Percentiles rank a stretch among this genome's conserved stretches.
Conservation (phyloP, 2,113 vertebrate species). For the Ictalurus furcatus region DNA sequence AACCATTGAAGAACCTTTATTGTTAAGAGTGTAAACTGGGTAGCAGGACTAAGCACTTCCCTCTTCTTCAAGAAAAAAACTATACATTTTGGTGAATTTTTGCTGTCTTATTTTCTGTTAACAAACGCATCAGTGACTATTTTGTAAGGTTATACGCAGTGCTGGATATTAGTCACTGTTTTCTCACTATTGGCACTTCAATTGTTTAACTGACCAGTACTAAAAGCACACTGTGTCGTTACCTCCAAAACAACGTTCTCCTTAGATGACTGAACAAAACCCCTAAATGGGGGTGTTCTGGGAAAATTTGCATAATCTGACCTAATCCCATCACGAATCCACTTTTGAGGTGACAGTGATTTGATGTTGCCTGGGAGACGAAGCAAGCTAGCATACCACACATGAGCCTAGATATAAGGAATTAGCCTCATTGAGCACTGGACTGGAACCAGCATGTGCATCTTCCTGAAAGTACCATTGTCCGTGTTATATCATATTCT, state of each 20-base stretch:
- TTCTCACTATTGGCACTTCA: background rate
- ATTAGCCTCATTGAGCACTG: conserved; percentile 46
- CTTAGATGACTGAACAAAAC: background rate
- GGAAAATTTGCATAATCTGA: conserved; percentile 51
- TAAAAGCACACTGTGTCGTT: background rate
- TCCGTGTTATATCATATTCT: conserved; percentile 22
- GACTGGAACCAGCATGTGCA: conserved; percentile 42
- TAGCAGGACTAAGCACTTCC: background rate
- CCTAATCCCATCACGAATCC: conserved; percentile 51
- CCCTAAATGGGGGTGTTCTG: background rate
- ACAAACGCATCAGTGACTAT: background rate
- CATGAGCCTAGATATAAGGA: conserved; percentile 30
- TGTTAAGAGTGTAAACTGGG: background rate
- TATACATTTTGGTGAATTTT: background rate
- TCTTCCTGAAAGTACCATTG: conserved; percentile 12
- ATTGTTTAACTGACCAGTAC: background rate
- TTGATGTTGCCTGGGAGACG: conserved; percentile 51
- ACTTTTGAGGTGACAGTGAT: conserved; percentile 38
- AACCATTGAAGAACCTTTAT: no score
- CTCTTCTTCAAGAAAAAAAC: background rate
- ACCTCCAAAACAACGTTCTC: background rate
- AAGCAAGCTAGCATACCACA: conserved; percentile 9
- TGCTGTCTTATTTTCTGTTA: background rate
- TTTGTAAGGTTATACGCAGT: background rate
- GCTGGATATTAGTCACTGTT: background rate